These are phyloP conservation scores for Aramus guarauna DNA, from an alignment of 2,113 vertebrate species.

Conservation along the genomic window DNA sequence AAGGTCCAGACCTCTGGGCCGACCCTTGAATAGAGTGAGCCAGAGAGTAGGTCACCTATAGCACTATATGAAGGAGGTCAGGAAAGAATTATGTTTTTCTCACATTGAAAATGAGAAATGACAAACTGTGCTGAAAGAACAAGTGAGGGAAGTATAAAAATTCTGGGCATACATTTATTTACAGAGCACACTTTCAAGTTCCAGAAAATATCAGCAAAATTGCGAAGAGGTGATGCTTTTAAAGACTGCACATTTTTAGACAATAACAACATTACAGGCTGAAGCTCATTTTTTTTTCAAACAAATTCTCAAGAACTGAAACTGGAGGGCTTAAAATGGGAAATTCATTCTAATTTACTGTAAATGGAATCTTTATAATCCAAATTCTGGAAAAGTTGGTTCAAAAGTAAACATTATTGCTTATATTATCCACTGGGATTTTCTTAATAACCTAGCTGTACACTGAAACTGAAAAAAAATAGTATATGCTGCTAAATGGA, in stretches of 20 bases:
- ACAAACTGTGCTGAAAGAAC: constrained; percentile 38
- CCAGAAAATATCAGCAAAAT: constrained; percentile 13
- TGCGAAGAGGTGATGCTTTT: not conserved
- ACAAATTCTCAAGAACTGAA: not conserved
- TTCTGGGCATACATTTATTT: constrained; percentile 33
- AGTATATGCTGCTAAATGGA: not conserved
- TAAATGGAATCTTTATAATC: not conserved
- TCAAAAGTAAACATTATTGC: not conserved
- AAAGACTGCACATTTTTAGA: not conserved
- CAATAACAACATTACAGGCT: not conserved
- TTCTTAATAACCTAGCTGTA: not conserved
- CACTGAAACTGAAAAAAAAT: not conserved
- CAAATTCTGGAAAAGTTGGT: not conserved
- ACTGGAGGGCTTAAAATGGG: not conserved
- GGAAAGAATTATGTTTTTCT: not conserved
- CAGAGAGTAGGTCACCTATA: not conserved
- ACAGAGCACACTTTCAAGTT: constrained; percentile 56
- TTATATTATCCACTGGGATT: not conserved
- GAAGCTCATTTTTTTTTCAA: not conserved
- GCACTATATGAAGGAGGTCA: not conserved
- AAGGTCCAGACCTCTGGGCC: not conserved
- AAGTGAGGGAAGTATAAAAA: constrained; percentile 41
- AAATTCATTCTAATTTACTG: not conserved
- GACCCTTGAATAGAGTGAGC: not conserved
- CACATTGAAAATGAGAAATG: not conserved